Base-by-base conservation (phyloP, 2,888 invertebrate species). In the Molorchus minor region DNA sequence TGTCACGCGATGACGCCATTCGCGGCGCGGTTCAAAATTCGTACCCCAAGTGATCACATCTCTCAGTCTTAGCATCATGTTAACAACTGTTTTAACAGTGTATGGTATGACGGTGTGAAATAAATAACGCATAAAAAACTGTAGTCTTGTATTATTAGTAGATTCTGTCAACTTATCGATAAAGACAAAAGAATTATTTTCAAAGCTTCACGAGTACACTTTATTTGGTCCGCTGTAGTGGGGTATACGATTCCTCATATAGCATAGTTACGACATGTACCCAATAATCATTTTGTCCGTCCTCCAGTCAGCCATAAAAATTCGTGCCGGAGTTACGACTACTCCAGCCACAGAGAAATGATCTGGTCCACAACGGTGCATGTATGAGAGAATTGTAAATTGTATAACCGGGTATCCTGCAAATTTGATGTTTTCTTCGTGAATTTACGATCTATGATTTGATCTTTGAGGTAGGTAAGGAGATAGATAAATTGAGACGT, bases 211-310 rank as follows among this genome's bases (percentile, higher is more conserved):
- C n/a, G n/a, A n/a, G n/a, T n/a, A n/a, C n/a, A n/a, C n/a, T n/a
- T n/a, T n/a, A 10, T n/a, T 54, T 61, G 65, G 60, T 60, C 53
- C 38, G 36, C 60, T 45, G 20, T 21, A 53, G 29, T 47, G 55
- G 59, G 61, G 58, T 62, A 65, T n/a, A 65, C 65, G 52, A 65
- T 65, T 61, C 62, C 55, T 65, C 65, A 61, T 58, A 61, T 61
- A 58, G 68, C 67, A 71, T 74, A 71, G 61, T 72, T 72, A 70
- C 70, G 65, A 73, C 73, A 75, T 73, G 73, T 72, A 79, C 75
- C 78, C 77, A 73, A 77, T 77, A 79, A 79, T 79, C 78, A 79
- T 77, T 76, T 76, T 75, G 77, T 78, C 77, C 71, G 70, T 72
- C 69, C 65, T 72, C 59, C 62, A 71, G 71, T 64, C 58, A 64